Conservation (phyloP, 2,797 vertebrate species). For the Silurus aristotelis region DNA sequence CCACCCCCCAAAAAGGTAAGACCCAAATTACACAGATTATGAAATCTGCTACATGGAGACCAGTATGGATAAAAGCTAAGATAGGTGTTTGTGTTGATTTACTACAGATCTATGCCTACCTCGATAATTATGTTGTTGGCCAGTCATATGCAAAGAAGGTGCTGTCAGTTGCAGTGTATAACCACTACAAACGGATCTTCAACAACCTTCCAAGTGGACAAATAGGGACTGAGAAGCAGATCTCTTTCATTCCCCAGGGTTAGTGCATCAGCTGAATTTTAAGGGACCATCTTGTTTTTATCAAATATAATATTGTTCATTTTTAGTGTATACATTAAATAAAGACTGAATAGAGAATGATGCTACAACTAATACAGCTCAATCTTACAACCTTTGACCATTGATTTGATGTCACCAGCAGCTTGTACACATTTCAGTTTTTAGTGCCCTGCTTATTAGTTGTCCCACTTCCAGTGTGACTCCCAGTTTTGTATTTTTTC, state of each 20-base stretch:
- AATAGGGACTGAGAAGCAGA: conserved; percentile 82
- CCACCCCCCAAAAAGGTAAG: conserved; percentile 86
- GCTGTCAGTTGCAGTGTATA: conserved; percentile 88
- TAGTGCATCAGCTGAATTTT: conserved; percentile 54
- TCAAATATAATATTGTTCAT: not conserved
- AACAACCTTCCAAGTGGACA: conserved; percentile 85
- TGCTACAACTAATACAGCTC: not conserved
- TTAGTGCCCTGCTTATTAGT: not conserved
- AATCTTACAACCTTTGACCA: conserved; percentile 55
- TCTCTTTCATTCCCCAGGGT: conserved; percentile 84
- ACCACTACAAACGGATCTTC: conserved; percentile 90
- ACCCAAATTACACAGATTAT: not conserved
- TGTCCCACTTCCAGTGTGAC: not conserved
- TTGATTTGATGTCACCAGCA: not conserved
- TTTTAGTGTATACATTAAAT: not conserved
- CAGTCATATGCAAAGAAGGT: conserved; percentile 90
- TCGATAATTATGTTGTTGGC: conserved; percentile 88
- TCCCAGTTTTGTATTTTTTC: too few species aligned
- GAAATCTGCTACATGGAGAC: not conserved
- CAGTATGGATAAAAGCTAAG: not conserved
- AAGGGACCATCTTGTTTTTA: not conserved
- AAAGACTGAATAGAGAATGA: not conserved
- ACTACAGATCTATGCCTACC: conserved; percentile 87
- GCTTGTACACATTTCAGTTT: conserved; percentile 2
- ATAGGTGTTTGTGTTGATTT: not conserved